Base-by-base conservation (phyloP, 2,113 vertebrate species). In the Cyprinodon tularosa region DNA sequence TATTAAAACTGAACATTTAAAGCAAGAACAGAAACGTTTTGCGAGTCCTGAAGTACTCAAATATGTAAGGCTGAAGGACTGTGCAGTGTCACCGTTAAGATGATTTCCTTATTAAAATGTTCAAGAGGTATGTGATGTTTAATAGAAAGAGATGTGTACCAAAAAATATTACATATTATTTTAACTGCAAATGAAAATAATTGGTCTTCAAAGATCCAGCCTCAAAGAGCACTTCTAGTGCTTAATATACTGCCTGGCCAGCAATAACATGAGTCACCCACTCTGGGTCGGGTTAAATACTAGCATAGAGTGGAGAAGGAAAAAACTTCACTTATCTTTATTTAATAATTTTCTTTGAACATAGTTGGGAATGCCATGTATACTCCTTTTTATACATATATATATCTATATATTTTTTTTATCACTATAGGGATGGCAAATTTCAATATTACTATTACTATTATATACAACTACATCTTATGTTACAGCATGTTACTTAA, bases 231-330 rank as follows among this genome's bases (percentile, higher is more conserved):
- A 39, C 47, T 12, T 38, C 47, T n/a, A 6, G 15, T 66, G 77
- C 64, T 83, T 80, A 68, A 71, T 78, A 83, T 74, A 3, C 37
- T 64, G 62, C 15, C 38, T 42, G 11, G 9, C 9, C 50, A 57
- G 9, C 3, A 57, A 20, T 20, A 45, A 45, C 5, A 7, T 10
- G 2, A 11, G 44, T n/a, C 50, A 57, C 50, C 10, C 2, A n/a
- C 50, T 57, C 50, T 57, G 50, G 20, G 20, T 57, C 50, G 20
- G 17, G 17, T n/a, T 53, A n/a, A 53, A 53, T 53, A 53, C 6
- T 57, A n/a, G 20, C 6, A 57, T 9, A 17, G 17, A 57, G 17
- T 20, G 48, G 48, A 5, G 15, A 7, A 8, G 7, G 6, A 47
- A 47, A 47, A 0, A 50, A 50, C 3, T n/a, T 14, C 17, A 20